Percentiles rank a stretch among this genome's conserved stretches.
phyloP scores from a whole-genome alignment of 2,113 vertebrate species.

The Ammodytes marinus region DNA sequence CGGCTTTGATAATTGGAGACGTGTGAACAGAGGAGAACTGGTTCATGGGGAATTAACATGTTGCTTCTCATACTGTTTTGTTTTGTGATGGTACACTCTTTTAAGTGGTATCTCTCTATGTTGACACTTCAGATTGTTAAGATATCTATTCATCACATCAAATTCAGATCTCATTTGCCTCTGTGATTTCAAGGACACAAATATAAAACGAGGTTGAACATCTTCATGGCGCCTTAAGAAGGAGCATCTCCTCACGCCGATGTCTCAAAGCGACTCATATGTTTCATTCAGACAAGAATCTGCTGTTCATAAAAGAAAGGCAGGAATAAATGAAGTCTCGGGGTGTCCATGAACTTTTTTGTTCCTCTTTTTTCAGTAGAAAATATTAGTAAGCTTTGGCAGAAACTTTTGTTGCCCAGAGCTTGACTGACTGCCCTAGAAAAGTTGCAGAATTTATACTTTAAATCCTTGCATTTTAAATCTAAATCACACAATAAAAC shows the following conservation, averaged over 20 bases:
- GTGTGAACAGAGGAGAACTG: neutral
- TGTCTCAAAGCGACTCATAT: conserved; percentile 15
- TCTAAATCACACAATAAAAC: too few relatives aligned
- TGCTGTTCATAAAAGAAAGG: conserved; percentile 22
- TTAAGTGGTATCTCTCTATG: neutral
- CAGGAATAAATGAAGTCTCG: conserved; percentile 65
- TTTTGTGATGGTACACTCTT: neutral
- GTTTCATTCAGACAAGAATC: conserved; percentile 42
- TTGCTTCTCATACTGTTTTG: neutral
- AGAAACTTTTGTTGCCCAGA: conserved; percentile 32
- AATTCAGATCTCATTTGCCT: conserved; percentile 31
- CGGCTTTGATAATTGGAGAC: conserved; percentile 21
- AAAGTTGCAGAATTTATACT: conserved; percentile 32
- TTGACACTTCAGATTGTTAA: neutral
- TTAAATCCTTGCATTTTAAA: conserved; percentile 28
- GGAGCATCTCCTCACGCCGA: neutral
- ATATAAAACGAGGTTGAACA: neutral
- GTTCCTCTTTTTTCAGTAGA: conserved; percentile 14
- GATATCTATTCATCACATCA: conserved; percentile 4
- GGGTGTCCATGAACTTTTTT: conserved; percentile 50
- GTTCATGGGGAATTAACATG: conserved; percentile 1
- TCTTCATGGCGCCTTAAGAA: conserved; percentile 15
- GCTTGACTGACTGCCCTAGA: neutral
- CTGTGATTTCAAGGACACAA: conserved; percentile 22
- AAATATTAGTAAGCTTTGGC: conserved; percentile 58